Base-by-base conservation (phyloP, 2,797 vertebrate genomes). In the Onychomys leucogaster region DNA sequence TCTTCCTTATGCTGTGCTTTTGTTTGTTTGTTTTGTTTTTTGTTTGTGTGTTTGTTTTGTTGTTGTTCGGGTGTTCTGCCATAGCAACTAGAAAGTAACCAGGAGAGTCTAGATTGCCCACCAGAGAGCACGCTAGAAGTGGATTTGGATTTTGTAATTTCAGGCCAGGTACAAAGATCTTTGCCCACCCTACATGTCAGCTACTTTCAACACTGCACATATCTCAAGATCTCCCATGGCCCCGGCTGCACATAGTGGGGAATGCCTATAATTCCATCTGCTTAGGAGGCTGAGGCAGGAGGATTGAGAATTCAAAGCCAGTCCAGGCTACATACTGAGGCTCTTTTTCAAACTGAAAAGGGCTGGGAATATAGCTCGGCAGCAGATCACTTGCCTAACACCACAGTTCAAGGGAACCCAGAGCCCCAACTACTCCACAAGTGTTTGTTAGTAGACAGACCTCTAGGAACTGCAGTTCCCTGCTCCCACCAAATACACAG, bases 81-180 rank as follows among this genome's bases (percentile, higher is more conserved):
- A 21, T 21, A 78, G 49, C 76, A 34, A 77, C 7, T 16, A 52
- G 43, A 78, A 49, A 78, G 29, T 78, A 52, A 52, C 14, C 14
- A 9, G 14, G 32, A 13, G 32, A 19, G 17, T 67, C 83, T 85
- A 65, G 61, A 43, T 13, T 34, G 25, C 32, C 52, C 19, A 19
- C 81, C 27, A 82, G 32, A 27, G 57, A 52, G 4, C 4, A 2
- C 41, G 43, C 13, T 29, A 34, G n/a, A 49, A 1, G 27, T 29
- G 6, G 32, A 3, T 37, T 46, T 10, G 19, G 0, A 12, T 19
- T 75, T 13, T 9, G 46, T 1, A 1, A 10, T 25, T 63, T 6
- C 43, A 82, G 25, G 6, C 4, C 3, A 2, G 49, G 41, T 4
- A 43, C 2, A 1, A 37, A 21, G 52, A 84, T 73, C 55, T n/a